Evolutionary conservation across 1,140 invertebrate genomes (phyloP).

Genomic region (Penaeus indicus): DNA sequence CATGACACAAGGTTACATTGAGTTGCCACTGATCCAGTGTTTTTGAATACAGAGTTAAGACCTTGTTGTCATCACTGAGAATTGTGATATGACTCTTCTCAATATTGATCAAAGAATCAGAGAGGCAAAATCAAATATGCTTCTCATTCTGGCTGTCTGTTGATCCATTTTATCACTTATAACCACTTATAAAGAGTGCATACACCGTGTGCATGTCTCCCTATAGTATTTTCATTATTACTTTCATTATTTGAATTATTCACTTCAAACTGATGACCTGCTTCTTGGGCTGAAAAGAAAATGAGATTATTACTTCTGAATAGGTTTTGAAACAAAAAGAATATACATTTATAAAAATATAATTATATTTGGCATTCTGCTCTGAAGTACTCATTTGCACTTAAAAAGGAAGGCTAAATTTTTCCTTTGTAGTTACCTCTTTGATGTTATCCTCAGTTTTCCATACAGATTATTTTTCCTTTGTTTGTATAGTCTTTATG

Average conservation of each 20-base stretch:
- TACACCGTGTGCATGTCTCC: conserved; percentile 60
- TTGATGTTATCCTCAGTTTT: conserved; percentile 27
- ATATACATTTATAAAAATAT: conserved; percentile 5
- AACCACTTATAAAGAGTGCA: conserved; percentile 48
- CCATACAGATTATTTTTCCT: conserved; percentile 13
- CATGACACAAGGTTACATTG: conserved; percentile 61
- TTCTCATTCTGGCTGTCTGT: conserved; percentile 64
- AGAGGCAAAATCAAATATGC: conserved; percentile 49
- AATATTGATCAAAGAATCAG: conserved; percentile 45
- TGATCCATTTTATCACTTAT: conserved; percentile 31
- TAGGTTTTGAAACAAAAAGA: conserved; percentile 34
- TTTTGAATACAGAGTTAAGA: conserved; percentile 38
- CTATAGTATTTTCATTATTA: conserved; percentile 47
- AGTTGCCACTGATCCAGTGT: conserved; percentile 52
- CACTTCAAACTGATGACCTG: conserved; percentile 47
- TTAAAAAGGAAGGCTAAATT: conserved; percentile 41
- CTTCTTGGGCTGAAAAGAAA: conserved; percentile 59
- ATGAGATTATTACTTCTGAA: conserved; percentile 17
- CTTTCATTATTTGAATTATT: conserved; percentile 16
- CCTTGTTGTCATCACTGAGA: conserved; percentile 35
- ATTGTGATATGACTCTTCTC: conserved; percentile 32
- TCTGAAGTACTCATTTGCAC: conserved; percentile 54
- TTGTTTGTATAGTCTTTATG: conserved; percentile 6
- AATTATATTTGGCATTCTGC: conserved; percentile 55
- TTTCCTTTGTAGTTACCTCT: conserved; percentile 51